Evolutionary conservation across 2,888 invertebrate genomes (phyloP), one percentile per base, ranked within the genome.

Genomic region (Anthophora plumipes): DNA sequence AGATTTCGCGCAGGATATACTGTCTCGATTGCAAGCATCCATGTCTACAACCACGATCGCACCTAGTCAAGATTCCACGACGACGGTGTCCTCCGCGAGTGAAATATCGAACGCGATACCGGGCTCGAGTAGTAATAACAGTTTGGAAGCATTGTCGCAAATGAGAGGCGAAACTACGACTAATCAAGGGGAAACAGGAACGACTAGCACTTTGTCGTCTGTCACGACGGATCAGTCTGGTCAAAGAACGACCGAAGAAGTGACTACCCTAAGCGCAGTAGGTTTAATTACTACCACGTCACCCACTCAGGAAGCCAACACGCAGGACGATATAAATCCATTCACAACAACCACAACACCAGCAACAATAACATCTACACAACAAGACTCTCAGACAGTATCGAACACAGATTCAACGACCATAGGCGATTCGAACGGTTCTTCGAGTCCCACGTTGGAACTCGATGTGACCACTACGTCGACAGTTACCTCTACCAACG

Each of bases 1-100:
- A 31, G 87, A 87, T 43, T 80, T 86, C 25, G 86, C 87, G 9
- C 82, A 86, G 37, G 82, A 87, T 12, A 87, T 87, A 37, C 41
- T 87, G 46, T 80, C 73, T 1, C 81, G 75, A 12, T 66, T 87
- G 55, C 83, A 83, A 71, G 70, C 22, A 8, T 31, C 68, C 9
- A 22, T 77, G 31, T 64, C n/a, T 6, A 59, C 59, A 0, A 71
- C 71, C 11, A 54, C 46, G 22, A 17, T 37, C 7, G 14, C 31
- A 31, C 31, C 52, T 0, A 25, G 43, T 14, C 66, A 68, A 39
- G 66, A 77, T 20, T 12, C 22, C 8, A 12, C 73, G 1, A 82
- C 77, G 1, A 81, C 61, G 11, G 61, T 46, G 1, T 14, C 52
- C 0, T n/a, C 75, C 0, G 37, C 41, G 20, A 77, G 61, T 6